A percentile compares a stretch with the other conserved stretches of the same genome.
Conservation (phyloP, 2,113 vertebrate genomes). For the Chloroceryle aenea region DNA sequence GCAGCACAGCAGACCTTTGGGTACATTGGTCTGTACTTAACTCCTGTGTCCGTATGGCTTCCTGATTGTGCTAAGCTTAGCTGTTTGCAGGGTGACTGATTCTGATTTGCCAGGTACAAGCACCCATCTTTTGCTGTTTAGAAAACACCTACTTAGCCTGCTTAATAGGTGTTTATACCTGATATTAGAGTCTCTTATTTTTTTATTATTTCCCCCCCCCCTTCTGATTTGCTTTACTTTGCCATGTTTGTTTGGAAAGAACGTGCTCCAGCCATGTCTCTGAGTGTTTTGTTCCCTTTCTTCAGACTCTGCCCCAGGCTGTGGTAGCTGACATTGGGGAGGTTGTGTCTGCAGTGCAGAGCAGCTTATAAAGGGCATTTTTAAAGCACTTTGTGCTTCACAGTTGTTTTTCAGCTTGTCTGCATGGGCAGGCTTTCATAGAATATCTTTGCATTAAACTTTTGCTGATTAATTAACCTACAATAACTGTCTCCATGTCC, state of each 20-base stretch:
- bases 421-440: background rate
- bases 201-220: rapidly evolving
- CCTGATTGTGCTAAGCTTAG: rapidly evolving
- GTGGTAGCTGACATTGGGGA: background rate
- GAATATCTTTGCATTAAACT: background rate
- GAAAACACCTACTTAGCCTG: background rate
- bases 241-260: background rate
- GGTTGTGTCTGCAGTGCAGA: background rate
- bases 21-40: rapidly evolving
- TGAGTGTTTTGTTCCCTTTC: background rate
- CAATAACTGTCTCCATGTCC: background rate
- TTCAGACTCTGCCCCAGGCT: background rate
- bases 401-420: constrained; percentile 7
- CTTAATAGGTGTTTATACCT: background rate
- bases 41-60: rapidly evolving
- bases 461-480: background rate
- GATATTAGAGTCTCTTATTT: rapidly evolving
- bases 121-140: background rate
- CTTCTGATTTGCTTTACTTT: background rate
- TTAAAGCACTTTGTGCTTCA: background rate
- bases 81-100: background rate
- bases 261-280: background rate
- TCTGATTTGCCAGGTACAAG: background rate
- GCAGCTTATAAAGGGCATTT: background rate
- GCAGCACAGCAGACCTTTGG: background rate